Evolutionary conservation across 2,113 vertebrate species (phyloP), one percentile per base, ranked within the genome.

Genomic region (Nettapus auritus): DNA sequence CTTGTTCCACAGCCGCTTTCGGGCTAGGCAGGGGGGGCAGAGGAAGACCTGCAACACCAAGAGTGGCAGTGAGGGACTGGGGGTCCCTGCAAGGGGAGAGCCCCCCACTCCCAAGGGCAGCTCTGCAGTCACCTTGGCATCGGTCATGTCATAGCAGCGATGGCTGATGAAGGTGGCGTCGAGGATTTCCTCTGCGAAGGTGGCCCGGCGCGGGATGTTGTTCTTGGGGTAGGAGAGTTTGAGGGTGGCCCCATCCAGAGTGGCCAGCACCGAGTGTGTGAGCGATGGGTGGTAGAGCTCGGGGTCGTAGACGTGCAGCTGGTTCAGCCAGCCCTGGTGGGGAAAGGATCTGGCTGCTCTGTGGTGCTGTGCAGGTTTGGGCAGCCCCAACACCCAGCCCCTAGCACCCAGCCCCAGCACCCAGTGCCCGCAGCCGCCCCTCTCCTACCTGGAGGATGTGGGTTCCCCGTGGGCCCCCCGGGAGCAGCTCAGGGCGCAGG

Each of bases 291-390:
- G 98, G 95, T 97, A 98, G 12, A 97, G 97, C 96, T 99, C 98
- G 1, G 98, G 98, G 88, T 99, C 98, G 2, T 99, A 99, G 25
- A 44, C 44, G 3, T 97, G 96, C 79, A 98, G 97, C 94, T 99
- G 98, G 90, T 98, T 99, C 98, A 99, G 98, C 99, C 99, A 99
- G 56, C 98, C 98, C 99, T 99, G 97, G 17, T n/a, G 87, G 33
- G 28, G 26, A 86, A 23, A 62, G 20, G 21, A 50, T 5, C 56
- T 0, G 2, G 8, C 64, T 57, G 92, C 87, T 59, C 50, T n/a
- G 11, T 15, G 68, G 70, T 74, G 96, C 96, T 3, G 11, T 60
- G 48, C 5, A 36, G 19, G 55, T 23, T 90, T 67, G 36, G 63
- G 91, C 70, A 84, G 68, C 33, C 55, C 42, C 1, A 2, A 36